Conservation (phyloP, 2,113 vertebrate species). For the Guaruba guarouba region DNA sequence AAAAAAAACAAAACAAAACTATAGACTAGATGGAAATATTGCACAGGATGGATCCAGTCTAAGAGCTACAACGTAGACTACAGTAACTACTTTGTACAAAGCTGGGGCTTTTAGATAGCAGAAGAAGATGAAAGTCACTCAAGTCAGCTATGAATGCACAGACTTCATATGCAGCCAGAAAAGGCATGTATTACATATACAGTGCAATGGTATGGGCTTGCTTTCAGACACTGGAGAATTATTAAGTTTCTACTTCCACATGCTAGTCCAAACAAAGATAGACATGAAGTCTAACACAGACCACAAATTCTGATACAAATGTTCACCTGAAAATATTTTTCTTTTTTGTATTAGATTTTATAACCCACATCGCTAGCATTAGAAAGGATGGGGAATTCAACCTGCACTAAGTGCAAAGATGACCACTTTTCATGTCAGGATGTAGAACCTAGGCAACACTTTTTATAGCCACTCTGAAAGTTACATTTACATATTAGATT, state of each 20-base stretch:
- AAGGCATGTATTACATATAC: neutral
- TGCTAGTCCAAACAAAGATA: neutral
- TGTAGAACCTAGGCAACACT: neutral
- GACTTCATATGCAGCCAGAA: neutral
- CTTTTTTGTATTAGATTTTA: neutral
- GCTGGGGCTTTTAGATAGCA: neutral
- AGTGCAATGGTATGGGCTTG: neutral
- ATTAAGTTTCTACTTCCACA: neutral
- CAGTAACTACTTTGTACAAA: neutral
- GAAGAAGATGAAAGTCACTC: neutral
- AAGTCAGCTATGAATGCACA: neutral
- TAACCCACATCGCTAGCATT: neutral
- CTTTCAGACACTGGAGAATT: neutral
- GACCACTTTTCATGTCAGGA: neutral
- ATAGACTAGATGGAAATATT: neutral
- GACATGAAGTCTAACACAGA: neutral
- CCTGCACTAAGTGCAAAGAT: neutral
- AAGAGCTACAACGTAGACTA: neutral
- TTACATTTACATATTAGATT: neutral
- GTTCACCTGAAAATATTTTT: neutral
- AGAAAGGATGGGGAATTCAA: neutral
- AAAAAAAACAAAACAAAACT: neutral
- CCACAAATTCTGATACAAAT: neutral
- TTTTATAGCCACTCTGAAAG: neutral
- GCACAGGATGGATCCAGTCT: neutral